A percentile compares a stretch with the other conserved stretches of the same genome.
phyloP scores from a whole-genome alignment of 2,113 vertebrate genomes.

The Alosa alosa region DNA sequence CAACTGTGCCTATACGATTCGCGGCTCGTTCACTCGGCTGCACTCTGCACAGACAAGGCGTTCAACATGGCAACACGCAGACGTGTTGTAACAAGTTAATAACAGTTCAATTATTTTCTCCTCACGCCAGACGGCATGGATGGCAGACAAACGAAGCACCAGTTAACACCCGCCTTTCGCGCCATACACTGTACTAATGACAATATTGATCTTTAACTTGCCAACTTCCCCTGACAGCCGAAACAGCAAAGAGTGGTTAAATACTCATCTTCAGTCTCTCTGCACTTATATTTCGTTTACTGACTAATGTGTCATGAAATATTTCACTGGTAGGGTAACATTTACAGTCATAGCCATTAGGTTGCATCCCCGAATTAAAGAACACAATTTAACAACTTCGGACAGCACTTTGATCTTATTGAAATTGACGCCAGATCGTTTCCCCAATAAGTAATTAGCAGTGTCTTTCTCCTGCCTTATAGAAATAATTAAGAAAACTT shows the following conservation, averaged over 20 bases:
- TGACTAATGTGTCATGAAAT: background rate
- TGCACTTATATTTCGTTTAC: background rate
- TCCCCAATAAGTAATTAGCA: background rate
- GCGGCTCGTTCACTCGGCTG: background rate
- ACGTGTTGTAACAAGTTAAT: constrained; percentile 45
- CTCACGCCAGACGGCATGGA: background rate
- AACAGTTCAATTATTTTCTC: constrained; percentile 45
- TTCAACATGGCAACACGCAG: constrained; percentile 36
- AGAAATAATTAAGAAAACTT: background rate
- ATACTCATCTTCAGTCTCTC: background rate
- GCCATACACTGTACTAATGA: background rate
- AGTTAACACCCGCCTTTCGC: background rate
- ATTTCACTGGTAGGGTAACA: background rate
- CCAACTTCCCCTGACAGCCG: background rate
- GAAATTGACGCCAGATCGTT: background rate
- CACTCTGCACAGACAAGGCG: constrained; percentile 1
- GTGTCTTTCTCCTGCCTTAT: background rate
- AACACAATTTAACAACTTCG: background rate
- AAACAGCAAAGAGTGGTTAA: background rate
- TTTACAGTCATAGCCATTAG: background rate
- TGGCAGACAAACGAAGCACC: background rate
- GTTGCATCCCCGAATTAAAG: background rate
- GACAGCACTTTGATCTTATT: background rate
- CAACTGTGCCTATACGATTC: background rate
- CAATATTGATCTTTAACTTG: background rate